Evolutionary conservation across 2,113 vertebrate genomes (phyloP), one percentile per base, ranked within the genome.

Genomic region (Arenaria interpres): DNA sequence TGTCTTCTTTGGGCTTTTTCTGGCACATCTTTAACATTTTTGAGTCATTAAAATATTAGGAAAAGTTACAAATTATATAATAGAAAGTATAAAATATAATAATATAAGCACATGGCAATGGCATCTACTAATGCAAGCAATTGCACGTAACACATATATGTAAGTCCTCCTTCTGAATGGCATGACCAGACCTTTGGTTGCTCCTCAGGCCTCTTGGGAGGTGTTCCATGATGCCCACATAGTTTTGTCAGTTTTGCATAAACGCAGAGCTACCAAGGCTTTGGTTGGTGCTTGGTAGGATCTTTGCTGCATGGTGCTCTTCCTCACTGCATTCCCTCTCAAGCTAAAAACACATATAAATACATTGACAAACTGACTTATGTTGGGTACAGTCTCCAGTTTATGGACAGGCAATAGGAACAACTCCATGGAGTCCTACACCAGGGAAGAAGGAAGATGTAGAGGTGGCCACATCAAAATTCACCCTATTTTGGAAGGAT

Each of bases 1-100:
- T 86, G 14, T 76, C 51, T 83, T 63, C 72, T 91, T 79, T n/a
- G n/a, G 43, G 39, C 37, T 90, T 85, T 94, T 90, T 88, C 79
- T 96, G 89, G 37, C 27, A 91, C 23, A 21, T 51, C 41, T 87
- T 77, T 84, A 32, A 71, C 30, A 48, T 57, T 77, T 71, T 87
- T 87, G 5, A 79, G 46, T 75, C 28, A 82, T 71, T 71, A 79
- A 75, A 79, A 75, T 89, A 83, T 83, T 79, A 89, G 76, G 71
- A 90, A 53, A 76, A 41, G 16, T 10, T 79, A 48, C 46, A 56
- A 92, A 82, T 83, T 67, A 63, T 43, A 24, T 71, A 85, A 74
- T 23, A 57, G 66, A 56, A 73, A 50, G 14, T 56, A 62, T 35
- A 67, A 82, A 79, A 54, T 72, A 48, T 28, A 75, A 56, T 56